Evolutionary conservation across 2,113 vertebrate genomes (phyloP), one percentile per base, ranked within the genome.

Genomic region (Macaca nemestrina): DNA sequence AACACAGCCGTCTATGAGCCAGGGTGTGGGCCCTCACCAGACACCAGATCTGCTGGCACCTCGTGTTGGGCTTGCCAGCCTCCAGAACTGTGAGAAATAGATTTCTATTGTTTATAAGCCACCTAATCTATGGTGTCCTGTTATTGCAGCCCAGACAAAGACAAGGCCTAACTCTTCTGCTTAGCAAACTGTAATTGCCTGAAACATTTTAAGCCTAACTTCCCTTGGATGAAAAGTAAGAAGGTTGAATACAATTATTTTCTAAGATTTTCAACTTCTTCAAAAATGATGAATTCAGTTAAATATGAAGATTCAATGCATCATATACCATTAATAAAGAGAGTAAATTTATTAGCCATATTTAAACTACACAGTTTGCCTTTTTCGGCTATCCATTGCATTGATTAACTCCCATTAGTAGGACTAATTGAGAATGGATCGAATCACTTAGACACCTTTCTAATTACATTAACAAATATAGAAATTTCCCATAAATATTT

Each of bases 391-490:
- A 30, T 85, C 20, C 68, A 1, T 73, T 52, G 10, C 70, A 72
- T 92, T 70, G 48, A 92, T 90, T 45, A 82, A 16, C 75, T 92
- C 25, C 23, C 23, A 35, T 95, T 93, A 43, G 4, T 81, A 80
- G 45, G 38, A 59, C 67, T 84, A 84, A 87, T 87, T 64, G 94
- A 94, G 90, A 97, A 92, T 23, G 81, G 76, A 95, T 18, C 14
- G 50, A 76, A 61, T 90, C 87, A 70, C 20, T 90, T 81, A 73
- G n/a, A 57, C 0, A 80, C 16, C n/a, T 90, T 95, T 67, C 45
- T 90, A 90, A 90, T 88, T 84, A 95, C 32, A 92, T 83, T 72
- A 95, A 92, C 40, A 45, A 84, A 97, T 72, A 87, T 70, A 43
- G 90, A 94, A 96, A 40, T 92, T 67, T 57, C 93, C 35, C 38